Evolutionary conservation across 2,113 vertebrate genomes (phyloP).

Genomic region (Gambusia holbrooki): DNA sequence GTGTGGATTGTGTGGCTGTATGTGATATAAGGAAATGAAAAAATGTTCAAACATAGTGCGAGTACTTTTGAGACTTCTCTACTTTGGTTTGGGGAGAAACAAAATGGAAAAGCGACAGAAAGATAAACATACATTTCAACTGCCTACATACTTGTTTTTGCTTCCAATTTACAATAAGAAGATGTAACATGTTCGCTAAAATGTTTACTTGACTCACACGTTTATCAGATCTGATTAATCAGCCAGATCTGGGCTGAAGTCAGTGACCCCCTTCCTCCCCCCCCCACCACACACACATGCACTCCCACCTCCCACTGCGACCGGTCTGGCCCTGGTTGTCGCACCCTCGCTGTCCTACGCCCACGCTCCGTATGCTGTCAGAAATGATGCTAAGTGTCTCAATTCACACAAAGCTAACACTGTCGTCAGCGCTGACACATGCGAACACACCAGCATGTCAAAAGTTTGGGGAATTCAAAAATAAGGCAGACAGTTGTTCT

Average conservation of each 20-base stretch:
- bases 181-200: background rate
- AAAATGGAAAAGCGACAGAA: too few species aligned
- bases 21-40: too few species aligned
- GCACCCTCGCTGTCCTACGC: constrained; percentile 41
- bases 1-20: too few species aligned
- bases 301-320: constrained; percentile 47
- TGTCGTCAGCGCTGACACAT: background rate
- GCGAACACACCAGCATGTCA: background rate
- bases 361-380: constrained; percentile 62
- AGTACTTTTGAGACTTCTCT: too few species aligned
- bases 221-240: constrained; percentile 22
- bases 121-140: too few species aligned
- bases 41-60: too few species aligned
- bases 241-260: constrained; percentile 21
- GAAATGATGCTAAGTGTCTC: constrained; percentile 39
- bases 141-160: background rate
- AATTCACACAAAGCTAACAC: background rate
- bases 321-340: constrained; percentile 41
- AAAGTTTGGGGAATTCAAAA: background rate
- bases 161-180: background rate
- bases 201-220: constrained; percentile 2
- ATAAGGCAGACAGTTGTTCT: background rate
- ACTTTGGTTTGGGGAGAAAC: too few species aligned
- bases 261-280: constrained; percentile 14
- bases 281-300: background rate